Percentiles rank a stretch among this genome's conserved stretches.
Conservation (phyloP, 2,113 vertebrate genomes). For the Charina bottae region DNA sequence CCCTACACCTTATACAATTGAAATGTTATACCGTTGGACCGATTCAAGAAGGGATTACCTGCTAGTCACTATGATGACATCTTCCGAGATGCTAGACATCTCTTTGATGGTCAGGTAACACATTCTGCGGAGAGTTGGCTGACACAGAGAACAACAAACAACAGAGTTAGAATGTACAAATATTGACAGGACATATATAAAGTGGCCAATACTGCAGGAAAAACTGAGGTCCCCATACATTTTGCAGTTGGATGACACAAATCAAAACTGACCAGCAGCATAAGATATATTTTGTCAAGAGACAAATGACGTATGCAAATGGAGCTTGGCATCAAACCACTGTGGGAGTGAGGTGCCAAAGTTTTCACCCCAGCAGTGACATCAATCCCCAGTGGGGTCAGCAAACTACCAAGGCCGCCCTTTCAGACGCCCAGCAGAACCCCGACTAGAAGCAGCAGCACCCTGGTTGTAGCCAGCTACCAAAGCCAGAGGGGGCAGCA, state of each 20-base stretch:
- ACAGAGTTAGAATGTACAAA: conserved; percentile 15
- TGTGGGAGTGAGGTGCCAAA: not conserved
- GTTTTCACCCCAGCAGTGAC: not conserved
- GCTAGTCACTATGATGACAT: conserved; percentile 99
- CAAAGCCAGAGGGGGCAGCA: not conserved
- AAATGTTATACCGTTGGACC: not conserved
- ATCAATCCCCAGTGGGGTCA: not conserved
- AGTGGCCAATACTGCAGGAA: not conserved
- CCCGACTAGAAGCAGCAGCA: not conserved
- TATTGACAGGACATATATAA: not conserved
- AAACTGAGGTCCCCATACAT: too few species aligned
- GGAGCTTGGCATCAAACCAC: not conserved
- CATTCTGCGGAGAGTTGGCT: conserved; percentile 93
- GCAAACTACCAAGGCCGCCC: not conserved
- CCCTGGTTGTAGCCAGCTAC: not conserved
- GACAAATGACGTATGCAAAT: not conserved
- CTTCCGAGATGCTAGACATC: conserved; percentile 97
- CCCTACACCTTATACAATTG: not conserved
- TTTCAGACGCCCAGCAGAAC: not conserved
- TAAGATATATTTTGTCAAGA: not conserved
- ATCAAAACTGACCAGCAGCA: not conserved
- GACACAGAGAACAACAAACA: conserved; percentile 37
- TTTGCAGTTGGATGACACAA: not conserved
- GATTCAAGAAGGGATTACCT: conserved; percentile 74
- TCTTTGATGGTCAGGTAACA: conserved; percentile 98